A percentile compares a stretch with the other conserved stretches of the same genome.
Evolutionary conservation across 2,113 vertebrate species (phyloP).

Genomic region (Okapia johnstoni): DNA sequence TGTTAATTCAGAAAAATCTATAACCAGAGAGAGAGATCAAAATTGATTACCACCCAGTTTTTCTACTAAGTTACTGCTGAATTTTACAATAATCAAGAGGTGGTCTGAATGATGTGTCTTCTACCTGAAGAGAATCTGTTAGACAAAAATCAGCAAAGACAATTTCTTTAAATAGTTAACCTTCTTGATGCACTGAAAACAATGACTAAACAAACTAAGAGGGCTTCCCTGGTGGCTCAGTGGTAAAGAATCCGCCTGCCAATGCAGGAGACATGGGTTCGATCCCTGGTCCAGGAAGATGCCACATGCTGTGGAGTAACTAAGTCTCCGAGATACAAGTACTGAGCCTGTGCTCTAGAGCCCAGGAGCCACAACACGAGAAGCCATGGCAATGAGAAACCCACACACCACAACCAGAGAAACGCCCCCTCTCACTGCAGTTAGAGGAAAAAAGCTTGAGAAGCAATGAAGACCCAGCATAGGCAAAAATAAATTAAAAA

Average conservation of each 20-base stretch:
- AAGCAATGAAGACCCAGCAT: not conserved
- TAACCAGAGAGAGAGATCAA: not conserved
- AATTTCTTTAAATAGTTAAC: not conserved
- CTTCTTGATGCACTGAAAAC: not conserved
- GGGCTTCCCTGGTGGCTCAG: not conserved
- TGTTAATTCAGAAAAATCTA: constrained; percentile 84
- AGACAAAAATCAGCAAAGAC: not conserved
- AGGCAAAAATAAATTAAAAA: not conserved
- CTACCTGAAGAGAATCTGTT: not conserved
- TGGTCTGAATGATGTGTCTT: not conserved
- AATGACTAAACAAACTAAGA: not conserved
- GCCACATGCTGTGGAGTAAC: not conserved
- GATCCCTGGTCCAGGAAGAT: not conserved
- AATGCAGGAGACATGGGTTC: not conserved
- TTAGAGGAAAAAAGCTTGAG: not conserved
- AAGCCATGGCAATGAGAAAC: not conserved
- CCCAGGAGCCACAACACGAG: not conserved
- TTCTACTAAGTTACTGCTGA: not conserved
- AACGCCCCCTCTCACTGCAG: not conserved
- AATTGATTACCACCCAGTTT: not conserved
- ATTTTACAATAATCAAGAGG: not conserved
- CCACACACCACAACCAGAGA: not conserved
- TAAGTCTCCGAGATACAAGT: not conserved
- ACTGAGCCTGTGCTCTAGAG: not conserved
- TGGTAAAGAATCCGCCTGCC: not conserved